A percentile compares a stretch with the other conserved stretches of the same genome.
phyloP scores from a whole-genome alignment of 2,888 invertebrate genomes.

The Cordilura impudica region DNA sequence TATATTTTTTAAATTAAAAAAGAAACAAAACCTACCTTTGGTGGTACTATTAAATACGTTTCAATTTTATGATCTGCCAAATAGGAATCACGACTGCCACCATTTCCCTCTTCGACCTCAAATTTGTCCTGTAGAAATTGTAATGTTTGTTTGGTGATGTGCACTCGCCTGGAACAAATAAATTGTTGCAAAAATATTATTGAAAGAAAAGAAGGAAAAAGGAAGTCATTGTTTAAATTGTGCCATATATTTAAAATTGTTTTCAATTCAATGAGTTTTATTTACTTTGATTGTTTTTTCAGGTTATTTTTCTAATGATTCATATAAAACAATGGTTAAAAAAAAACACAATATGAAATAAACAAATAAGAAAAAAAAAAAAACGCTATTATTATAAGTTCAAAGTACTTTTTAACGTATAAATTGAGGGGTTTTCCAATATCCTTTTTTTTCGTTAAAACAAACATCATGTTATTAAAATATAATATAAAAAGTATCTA shows the following conservation, averaged over 20 bases:
- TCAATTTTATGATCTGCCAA: constrained; percentile 93
- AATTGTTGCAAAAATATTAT: constrained; percentile 27
- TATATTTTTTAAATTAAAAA: not conserved
- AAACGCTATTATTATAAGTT: too few species aligned
- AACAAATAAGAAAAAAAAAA: too few species aligned
- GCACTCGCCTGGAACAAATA: constrained; percentile 84
- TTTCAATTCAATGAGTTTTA: constrained; percentile 45
- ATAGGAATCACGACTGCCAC: constrained; percentile 88
- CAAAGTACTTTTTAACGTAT: too few species aligned
- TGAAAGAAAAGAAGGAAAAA: constrained; percentile 1
- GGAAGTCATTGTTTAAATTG: constrained; percentile 23
- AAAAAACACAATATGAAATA: too few species aligned
- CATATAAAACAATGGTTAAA: too few species aligned
- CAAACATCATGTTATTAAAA: too few species aligned
- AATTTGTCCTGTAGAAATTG: constrained; percentile 89
- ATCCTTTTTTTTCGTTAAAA: too few species aligned
- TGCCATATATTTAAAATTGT: not conserved
- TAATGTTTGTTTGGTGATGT: constrained; percentile 91
- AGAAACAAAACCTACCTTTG: constrained; percentile 81
- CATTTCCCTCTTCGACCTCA: constrained; percentile 91
- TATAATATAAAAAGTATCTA: too few species aligned
- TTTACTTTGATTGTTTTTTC: constrained; percentile 11
- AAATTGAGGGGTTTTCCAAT: too few species aligned
- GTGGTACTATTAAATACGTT: constrained; percentile 91
- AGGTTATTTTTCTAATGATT: too few species aligned